A percentile compares a stretch with the other conserved stretches of the same genome.
Conservation (phyloP, 2,888 invertebrate genomes). For the Sarcophaga subvicina region DNA sequence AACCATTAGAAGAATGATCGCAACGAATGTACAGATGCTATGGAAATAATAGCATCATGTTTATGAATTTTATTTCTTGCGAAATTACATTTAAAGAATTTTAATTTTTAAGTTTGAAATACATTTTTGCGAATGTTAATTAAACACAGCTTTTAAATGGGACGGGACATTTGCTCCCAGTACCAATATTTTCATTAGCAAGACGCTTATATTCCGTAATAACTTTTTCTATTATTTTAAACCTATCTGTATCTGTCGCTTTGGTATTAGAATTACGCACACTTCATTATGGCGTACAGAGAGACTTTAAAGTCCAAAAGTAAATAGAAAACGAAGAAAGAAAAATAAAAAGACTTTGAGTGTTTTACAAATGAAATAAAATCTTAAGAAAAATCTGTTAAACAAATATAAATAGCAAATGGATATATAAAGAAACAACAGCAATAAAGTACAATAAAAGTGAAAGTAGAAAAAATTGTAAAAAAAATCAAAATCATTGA, state of each 20-base stretch:
- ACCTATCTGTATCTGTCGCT: neutral
- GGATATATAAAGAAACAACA: neutral
- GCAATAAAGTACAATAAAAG: conserved; percentile 33
- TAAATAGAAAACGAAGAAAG: conserved; percentile 16
- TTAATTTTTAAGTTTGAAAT: no score
- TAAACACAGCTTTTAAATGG: no score
- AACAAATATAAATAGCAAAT: conserved; percentile 1
- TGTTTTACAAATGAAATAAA: conserved; percentile 6
- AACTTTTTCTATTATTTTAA: no score
- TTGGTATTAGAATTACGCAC: conserved; percentile 5
- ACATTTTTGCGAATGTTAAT: no score
- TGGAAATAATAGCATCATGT: no score
- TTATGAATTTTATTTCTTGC: no score
- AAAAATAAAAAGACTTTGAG: neutral
- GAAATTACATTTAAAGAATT: no score
- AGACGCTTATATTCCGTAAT: no score
- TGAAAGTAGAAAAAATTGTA: conserved; percentile 46
- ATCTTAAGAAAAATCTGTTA: conserved; percentile 41
- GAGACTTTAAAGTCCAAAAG: conserved; percentile 39
- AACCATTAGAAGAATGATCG: conserved; percentile 59
- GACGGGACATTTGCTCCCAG: no score
- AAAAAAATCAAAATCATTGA: neutral
- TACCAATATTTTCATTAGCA: no score
- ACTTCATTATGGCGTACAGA: conserved; percentile 45
- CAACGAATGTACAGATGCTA: conserved; percentile 22